These are phyloP conservation scores for Mesorhabditis spiculigera DNA, from an alignment of 2,888 invertebrate species.

Conservation along the genomic window DNA sequence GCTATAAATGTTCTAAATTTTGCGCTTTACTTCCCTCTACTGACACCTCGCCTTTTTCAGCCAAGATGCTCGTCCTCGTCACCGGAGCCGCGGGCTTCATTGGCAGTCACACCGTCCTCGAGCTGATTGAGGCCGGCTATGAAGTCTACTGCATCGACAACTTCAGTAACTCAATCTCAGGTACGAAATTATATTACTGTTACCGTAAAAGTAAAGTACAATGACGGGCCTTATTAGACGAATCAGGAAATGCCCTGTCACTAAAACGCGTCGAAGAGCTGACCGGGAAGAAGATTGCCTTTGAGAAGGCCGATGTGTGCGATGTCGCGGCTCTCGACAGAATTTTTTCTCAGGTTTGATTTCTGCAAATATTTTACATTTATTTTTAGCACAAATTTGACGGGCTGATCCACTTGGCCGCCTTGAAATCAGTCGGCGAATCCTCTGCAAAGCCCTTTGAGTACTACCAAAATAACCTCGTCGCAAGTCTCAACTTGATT, in stretches of 20 bases:
- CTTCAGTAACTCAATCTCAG: constrained; percentile 79
- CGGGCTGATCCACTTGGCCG: constrained; percentile 92
- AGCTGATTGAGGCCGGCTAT: constrained; percentile 80
- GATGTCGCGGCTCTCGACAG: constrained; percentile 36
- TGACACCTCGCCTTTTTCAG: too few relatives aligned
- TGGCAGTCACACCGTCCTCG: constrained; percentile 88
- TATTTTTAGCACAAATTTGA: constrained; percentile 78
- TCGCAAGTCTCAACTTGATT: constrained; percentile 84
- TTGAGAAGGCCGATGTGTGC: constrained; percentile 44
- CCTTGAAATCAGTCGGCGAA: constrained; percentile 91
- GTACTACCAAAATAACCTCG: constrained; percentile 90
- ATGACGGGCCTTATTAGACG: constrained; percentile 18
- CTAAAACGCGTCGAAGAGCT: constrained; percentile 76
- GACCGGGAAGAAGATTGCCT: constrained; percentile 68
- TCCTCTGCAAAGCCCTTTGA: constrained; percentile 85
- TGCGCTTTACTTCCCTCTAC: background rate
- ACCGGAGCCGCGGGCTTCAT: constrained; percentile 96
- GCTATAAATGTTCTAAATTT: too few relatives aligned
- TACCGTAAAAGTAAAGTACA: background rate
- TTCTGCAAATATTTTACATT: background rate
- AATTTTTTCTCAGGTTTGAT: constrained; percentile 36
- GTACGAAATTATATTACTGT: constrained; percentile 54
- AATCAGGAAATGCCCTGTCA: constrained; percentile 60
- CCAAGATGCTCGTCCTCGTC: constrained; percentile 70
- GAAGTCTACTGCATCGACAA: constrained; percentile 87